A percentile compares a stretch with the other conserved stretches of the same genome.
Evolutionary conservation across 2,113 vertebrate species (phyloP).

Genomic region (Glaucidium brasilianum): DNA sequence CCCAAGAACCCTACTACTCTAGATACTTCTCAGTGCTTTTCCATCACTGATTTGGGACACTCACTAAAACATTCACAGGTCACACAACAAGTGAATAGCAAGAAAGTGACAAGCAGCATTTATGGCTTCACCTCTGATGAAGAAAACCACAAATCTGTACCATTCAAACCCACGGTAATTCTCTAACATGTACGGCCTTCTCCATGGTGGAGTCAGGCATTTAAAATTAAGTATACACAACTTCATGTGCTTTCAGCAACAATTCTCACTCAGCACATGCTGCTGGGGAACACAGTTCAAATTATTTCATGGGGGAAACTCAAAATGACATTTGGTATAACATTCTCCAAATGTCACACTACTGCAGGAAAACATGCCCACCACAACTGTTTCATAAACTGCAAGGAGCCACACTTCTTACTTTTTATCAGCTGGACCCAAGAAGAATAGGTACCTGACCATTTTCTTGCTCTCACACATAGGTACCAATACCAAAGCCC

Average conservation of each 20-base stretch:
- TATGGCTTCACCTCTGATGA: not conserved
- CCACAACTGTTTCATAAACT: not conserved
- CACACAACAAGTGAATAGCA: not conserved
- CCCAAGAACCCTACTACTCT: not conserved
- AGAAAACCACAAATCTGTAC: not conserved
- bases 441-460: not conserved
- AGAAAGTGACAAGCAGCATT: not conserved
- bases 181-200: not conserved
- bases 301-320: conserved; percentile 38
- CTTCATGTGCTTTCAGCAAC: not conserved
- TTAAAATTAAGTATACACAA: conserved; percentile 9
- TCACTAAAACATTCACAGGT: not conserved
- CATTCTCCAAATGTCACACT: not conserved
- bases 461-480: not conserved
- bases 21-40: not conserved
- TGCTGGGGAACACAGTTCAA: not conserved
- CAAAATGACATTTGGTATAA: conserved; percentile 5
- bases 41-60: not conserved
- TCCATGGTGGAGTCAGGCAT: not conserved
- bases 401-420: not conserved
- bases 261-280: not conserved
- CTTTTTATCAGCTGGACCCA: not conserved
- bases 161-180: not conserved
- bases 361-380: not conserved
- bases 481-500: not conserved